phyloP scores from a whole-genome alignment of 2,797 vertebrate genomes.

The Atherinosoma microstoma region DNA sequence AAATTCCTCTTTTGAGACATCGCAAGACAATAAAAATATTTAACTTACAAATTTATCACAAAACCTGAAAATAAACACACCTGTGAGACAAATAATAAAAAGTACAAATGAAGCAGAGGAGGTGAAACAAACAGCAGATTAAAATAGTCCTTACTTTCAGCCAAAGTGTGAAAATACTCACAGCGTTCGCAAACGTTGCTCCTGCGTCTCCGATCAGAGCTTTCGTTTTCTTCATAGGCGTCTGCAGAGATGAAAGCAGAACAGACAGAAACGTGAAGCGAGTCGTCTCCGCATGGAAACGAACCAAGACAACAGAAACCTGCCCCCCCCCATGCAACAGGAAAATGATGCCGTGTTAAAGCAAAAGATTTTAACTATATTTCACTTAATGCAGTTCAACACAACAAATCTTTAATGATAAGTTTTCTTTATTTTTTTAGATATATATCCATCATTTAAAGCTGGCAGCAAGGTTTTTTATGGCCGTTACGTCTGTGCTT shows the following conservation, averaged over 20 bases:
- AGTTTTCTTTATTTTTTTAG: too few species aligned
- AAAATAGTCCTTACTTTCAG: background rate
- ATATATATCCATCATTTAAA: too few species aligned
- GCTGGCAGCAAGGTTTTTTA: too few species aligned
- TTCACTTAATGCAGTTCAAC: too few species aligned
- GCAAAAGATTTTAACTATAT: too few species aligned
- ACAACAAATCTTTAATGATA: too few species aligned
- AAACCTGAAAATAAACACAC: background rate
- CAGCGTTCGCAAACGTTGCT: slow-evolving; percentile 83
- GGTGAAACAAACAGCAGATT: background rate
- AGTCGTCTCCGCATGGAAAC: background rate
- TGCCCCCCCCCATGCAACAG: background rate
- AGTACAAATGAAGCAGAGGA: background rate
- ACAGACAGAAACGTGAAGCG: background rate
- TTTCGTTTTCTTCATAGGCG: slow-evolving; percentile 83
- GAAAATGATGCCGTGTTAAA: background rate
- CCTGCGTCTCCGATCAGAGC: slow-evolving; percentile 80
- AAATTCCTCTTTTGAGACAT: background rate
- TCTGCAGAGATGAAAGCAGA: slow-evolving; percentile 66
- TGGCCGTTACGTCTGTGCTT: too few species aligned
- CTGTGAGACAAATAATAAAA: background rate
- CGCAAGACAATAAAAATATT: background rate
- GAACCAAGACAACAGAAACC: background rate
- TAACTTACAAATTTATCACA: background rate
- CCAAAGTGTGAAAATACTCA: slow-evolving; percentile 63